Evolutionary conservation across 2,113 vertebrate genomes (phyloP), one percentile per base, ranked within the genome.

Genomic region (Chaetodon trifascialis): DNA sequence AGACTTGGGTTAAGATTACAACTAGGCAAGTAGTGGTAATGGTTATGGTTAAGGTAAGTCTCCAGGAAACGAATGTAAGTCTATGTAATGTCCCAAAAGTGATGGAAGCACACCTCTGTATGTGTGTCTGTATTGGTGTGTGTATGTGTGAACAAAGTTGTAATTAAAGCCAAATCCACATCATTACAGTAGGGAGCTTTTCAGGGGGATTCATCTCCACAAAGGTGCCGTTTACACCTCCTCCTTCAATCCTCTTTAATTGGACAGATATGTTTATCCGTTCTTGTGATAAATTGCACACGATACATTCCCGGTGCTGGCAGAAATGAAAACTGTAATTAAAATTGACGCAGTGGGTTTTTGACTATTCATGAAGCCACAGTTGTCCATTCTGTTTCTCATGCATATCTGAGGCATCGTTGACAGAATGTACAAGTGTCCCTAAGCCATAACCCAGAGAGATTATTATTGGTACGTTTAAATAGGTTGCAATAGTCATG

Each of bases 151-250:
- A 84, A 78, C 76, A 82, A 85, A 65, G 51, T 76, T 85, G 84
- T 86, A 90, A 93, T 90, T 89, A 91, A 85, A 91, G 76, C 62
- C 56, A 80, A 88, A 93, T 84, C 80, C 62, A 87, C 76, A 88
- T 74, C 87, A 86, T 83, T 90, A 85, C 69, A 82, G 85, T 58
- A 15, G 78, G 72, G 79, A 79, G 77, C 58, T 77, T 83, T 90
- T 86, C 54, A 47, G 25, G 51, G 64, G 68, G 79, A 81, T 85
- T 91, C 74, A 58, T 79, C 85, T 76, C 83, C 49, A 79, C 74
- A 88, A 83, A 90, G 75, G 76, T 46, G 9, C 71, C 1, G 30
- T 67, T 88, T 76, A 62, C 46, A 70, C 86, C 65, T 80, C 86
- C 65, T 84, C 70, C 68, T 88, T 72, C 83, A 76, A 63, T 87